A percentile compares a stretch with the other conserved stretches of the same genome.
Evolutionary conservation across 1,140 invertebrate species (phyloP).

Genomic region (Brachystomella parvula): DNA sequence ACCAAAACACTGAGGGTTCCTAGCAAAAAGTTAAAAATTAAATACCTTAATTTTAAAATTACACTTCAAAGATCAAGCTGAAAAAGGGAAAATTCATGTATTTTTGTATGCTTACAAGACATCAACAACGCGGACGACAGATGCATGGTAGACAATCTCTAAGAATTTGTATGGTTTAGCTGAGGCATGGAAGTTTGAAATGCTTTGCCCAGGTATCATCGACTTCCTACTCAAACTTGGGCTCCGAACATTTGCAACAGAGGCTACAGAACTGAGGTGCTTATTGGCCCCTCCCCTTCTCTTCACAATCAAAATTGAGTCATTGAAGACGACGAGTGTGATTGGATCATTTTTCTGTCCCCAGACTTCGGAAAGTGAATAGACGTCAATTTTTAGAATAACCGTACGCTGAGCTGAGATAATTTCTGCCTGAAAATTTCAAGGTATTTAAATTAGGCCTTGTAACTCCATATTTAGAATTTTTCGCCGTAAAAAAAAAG

Average conservation of each 20-base stretch:
- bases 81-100: no score
- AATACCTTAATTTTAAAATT: no score
- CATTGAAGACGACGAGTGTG: constrained; percentile 84
- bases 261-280: constrained; percentile 16
- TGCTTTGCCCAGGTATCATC: constrained; percentile 8
- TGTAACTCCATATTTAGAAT: no score
- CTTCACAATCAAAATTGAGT: constrained; percentile 55
- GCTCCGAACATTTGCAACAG: constrained; percentile 34
- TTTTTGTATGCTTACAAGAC: constrained; percentile 60
- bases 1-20: constrained; percentile 77
- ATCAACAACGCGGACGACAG: constrained; percentile 83
- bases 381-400: constrained; percentile 76
- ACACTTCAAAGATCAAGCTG: no score
- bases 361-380: constrained; percentile 75
- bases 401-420: constrained; percentile 86
- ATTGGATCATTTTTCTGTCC: constrained; percentile 78
- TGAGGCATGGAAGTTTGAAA: not conserved
- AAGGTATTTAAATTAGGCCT: no score
- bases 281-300: constrained; percentile 20
- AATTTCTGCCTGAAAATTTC: constrained; percentile 63
- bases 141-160: constrained; percentile 73
- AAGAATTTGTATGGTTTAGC: constrained; percentile 68
- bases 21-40: constrained; percentile 59
- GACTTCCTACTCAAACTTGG: constrained; percentile 32
- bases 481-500: no score